A percentile compares a stretch with the other conserved stretches of the same genome.
Conservation (phyloP, 1,140 invertebrate genomes). For the Ooceraea biroi region DNA sequence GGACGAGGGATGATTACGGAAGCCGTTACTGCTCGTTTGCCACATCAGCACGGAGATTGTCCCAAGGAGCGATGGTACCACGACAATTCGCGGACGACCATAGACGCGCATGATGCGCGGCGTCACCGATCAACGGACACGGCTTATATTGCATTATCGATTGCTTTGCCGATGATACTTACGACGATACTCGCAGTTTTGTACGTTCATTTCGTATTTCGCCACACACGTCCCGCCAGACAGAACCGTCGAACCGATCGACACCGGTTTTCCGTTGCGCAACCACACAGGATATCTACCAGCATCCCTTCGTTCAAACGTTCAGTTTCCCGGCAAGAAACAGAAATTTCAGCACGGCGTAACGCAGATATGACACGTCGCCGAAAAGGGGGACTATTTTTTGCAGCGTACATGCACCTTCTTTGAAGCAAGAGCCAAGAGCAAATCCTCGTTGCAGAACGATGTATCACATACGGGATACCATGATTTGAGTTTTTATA, state of each 20-base stretch:
- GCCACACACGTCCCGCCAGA: conserved; percentile 19
- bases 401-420: conserved; percentile 39
- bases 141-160: conserved; percentile 63
- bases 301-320: conserved; percentile 22
- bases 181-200: neutral
- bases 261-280: conserved; percentile 59
- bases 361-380: neutral
- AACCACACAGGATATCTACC: conserved; percentile 33
- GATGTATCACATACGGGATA: conserved; percentile 12
- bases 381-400: conserved; percentile 16
- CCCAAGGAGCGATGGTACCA: conserved; percentile 65
- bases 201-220: conserved; percentile 22
- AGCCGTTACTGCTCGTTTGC: conserved; percentile 61
- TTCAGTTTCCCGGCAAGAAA: conserved; percentile 26
- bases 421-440: conserved; percentile 17
- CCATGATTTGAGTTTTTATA: conserved; percentile 21
- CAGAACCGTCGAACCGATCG: conserved; percentile 57
- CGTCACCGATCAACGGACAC: conserved; percentile 57
- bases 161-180: conserved; percentile 34
- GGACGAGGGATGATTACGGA: conserved; percentile 57
- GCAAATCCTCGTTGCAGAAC: conserved; percentile 30
- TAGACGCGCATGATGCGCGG: conserved; percentile 33
- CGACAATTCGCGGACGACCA: no score
- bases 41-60: conserved; percentile 47
- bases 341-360: neutral